phyloP scores from a whole-genome alignment of 2,113 vertebrate genomes.

The Zosterops hypoxanthus region DNA sequence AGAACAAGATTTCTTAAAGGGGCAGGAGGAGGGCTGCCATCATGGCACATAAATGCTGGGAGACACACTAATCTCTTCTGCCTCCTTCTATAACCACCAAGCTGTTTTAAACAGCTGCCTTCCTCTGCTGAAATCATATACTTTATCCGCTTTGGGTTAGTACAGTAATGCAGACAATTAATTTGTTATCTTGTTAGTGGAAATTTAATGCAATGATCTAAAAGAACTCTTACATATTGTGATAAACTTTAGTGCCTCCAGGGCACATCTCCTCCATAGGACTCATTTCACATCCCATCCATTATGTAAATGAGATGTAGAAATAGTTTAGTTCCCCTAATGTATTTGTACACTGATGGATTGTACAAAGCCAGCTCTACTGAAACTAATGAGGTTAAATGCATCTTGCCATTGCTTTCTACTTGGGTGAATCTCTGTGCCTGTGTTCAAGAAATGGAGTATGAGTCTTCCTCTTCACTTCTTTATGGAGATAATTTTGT shows the following conservation, averaged over 20 bases:
- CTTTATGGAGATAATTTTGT: slow-evolving; percentile 16
- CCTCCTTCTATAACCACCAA: not conserved
- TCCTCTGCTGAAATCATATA: slow-evolving; percentile 26
- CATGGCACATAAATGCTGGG: not conserved
- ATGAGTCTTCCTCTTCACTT: not conserved
- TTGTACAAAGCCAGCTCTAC: slow-evolving; percentile 68
- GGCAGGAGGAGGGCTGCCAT: slow-evolving; percentile 15
- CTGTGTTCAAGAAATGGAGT: slow-evolving; percentile 14
- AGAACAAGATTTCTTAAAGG: slow-evolving; percentile 71
- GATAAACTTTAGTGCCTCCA: slow-evolving; percentile 79
- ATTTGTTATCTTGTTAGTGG: slow-evolving; percentile 81
- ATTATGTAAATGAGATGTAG: slow-evolving; percentile 83
- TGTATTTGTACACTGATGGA: slow-evolving; percentile 76
- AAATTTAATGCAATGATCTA: slow-evolving; percentile 79
- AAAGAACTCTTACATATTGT: slow-evolving; percentile 75
- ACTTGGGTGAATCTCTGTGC: slow-evolving; percentile 58
- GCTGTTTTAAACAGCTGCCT: slow-evolving; percentile 43
- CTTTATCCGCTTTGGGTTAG: slow-evolving; percentile 59
- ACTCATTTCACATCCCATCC: slow-evolving; percentile 79
- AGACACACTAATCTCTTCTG: slow-evolving; percentile 16
- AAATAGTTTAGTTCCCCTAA: slow-evolving; percentile 78
- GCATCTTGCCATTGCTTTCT: slow-evolving; percentile 72
- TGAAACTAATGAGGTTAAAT: slow-evolving; percentile 81
- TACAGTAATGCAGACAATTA: slow-evolving; percentile 75
- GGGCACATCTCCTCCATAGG: slow-evolving; percentile 64